Percentiles rank a stretch among this genome's conserved stretches.
Evolutionary conservation across 2,797 vertebrate genomes (phyloP).

Genomic region (Helarctos malayanus): DNA sequence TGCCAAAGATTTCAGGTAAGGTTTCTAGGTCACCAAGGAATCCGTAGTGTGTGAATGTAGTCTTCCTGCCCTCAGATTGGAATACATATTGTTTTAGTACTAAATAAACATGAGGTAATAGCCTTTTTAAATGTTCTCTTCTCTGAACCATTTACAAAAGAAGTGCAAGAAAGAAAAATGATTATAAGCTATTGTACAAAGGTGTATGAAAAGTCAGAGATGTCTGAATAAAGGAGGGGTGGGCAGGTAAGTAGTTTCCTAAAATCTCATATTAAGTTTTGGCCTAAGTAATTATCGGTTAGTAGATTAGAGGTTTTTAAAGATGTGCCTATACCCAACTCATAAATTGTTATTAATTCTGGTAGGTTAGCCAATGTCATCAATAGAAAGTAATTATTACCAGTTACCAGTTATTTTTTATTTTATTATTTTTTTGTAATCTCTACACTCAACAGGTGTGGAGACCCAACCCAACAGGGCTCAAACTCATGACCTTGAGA

Average conservation of each 20-base stretch:
- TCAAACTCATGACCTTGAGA: neutral
- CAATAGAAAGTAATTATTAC: constrained; percentile 66
- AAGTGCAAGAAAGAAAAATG: neutral
- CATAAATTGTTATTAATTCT: constrained; percentile 59
- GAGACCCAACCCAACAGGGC: too few species aligned
- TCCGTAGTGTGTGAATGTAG: neutral
- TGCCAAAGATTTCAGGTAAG: neutral
- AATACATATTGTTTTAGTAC: neutral
- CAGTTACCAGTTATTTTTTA: constrained; percentile 19
- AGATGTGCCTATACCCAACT: neutral
- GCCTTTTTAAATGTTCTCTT: neutral
- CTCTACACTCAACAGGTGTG: neutral
- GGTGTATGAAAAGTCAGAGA: neutral
- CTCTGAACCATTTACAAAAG: neutral
- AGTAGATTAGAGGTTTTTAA: constrained; percentile 22
- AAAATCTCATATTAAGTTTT: constrained; percentile 54
- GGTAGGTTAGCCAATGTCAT: neutral
- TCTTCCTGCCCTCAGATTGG: neutral
- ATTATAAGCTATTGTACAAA: neutral
- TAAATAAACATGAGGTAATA: neutral
- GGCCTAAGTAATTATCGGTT: constrained; percentile 19
- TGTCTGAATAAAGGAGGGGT: neutral
- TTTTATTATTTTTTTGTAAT: neutral
- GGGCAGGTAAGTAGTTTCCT: neutral
- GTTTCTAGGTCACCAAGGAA: neutral